phyloP scores from a whole-genome alignment of 2,888 invertebrate genomes.

The Aspidapion aeneum region DNA sequence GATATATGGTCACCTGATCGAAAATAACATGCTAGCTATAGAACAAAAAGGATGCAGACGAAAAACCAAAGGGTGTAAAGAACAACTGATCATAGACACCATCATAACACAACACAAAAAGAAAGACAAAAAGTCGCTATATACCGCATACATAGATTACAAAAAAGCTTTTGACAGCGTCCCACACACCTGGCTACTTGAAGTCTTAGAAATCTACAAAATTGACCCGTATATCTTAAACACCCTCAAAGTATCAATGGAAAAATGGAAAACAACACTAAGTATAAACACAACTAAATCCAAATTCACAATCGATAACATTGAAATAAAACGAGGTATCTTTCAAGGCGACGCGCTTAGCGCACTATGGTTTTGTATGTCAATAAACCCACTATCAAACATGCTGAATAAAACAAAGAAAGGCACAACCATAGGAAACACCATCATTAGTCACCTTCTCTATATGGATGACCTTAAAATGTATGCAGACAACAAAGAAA shows the following conservation, averaged over 20 bases:
- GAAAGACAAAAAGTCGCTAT: neutral
- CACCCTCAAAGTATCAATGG: neutral
- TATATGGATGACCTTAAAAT: too few relatives aligned
- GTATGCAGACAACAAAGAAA: too few relatives aligned
- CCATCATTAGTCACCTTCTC: too few relatives aligned
- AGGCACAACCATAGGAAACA: too few relatives aligned
- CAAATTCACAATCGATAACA: too few relatives aligned
- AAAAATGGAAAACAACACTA: too few relatives aligned
- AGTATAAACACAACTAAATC: too few relatives aligned
- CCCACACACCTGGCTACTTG: conserved; percentile 1
- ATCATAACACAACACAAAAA: neutral
- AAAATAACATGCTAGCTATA: neutral
- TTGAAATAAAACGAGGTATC: too few relatives aligned
- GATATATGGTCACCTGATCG: neutral
- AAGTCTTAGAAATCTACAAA: neutral
- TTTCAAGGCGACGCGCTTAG: too few relatives aligned
- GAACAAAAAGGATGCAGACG: conserved; percentile 5
- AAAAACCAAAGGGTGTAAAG: neutral
- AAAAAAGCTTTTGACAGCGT: conserved; percentile 5
- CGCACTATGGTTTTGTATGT: too few relatives aligned
- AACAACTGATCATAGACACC: neutral
- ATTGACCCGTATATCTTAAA: neutral
- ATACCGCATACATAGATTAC: conserved; percentile 5
- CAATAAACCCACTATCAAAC: too few relatives aligned
- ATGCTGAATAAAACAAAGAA: too few relatives aligned